phyloP scores from a whole-genome alignment of 2,113 vertebrate genomes.

The Limanda limanda region DNA sequence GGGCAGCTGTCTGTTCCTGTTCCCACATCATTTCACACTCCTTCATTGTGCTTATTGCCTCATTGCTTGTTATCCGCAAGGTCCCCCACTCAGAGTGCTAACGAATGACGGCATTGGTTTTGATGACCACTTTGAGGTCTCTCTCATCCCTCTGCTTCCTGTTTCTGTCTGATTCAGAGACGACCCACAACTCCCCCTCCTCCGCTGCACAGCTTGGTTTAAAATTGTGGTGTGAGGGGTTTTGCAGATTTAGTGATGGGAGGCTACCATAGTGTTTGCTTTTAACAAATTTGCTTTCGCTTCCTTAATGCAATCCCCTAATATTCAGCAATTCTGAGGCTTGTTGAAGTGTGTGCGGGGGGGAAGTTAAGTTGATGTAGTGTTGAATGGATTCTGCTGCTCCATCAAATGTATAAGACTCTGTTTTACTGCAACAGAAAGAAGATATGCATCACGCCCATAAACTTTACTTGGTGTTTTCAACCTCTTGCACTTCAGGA shows the following conservation, averaged over 20 bases:
- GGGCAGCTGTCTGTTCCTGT: constrained; percentile 70
- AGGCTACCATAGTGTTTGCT: constrained; percentile 2
- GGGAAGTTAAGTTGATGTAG: neutral
- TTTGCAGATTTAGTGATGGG: constrained; percentile 48
- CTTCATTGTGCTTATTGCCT: constrained; percentile 72
- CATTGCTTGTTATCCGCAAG: constrained; percentile 64
- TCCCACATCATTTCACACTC: constrained; percentile 72
- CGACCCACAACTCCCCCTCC: constrained; percentile 32
- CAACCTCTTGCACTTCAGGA: neutral
- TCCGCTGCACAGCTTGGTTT: neutral
- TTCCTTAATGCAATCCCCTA: too few relatives aligned
- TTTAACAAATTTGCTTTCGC: neutral
- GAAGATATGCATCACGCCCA: neutral
- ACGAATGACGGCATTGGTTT: constrained; percentile 66
- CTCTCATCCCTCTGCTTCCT: constrained; percentile 28
- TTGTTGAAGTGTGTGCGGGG: too few relatives aligned
- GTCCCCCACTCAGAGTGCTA: constrained; percentile 54
- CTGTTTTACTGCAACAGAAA: neutral
- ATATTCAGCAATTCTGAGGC: too few relatives aligned
- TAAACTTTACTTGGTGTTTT: constrained; percentile 1
- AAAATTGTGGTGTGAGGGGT: neutral
- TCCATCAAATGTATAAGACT: neutral
- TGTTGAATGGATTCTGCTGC: neutral
- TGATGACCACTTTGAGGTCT: constrained; percentile 67
- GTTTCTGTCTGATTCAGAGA: constrained; percentile 14